Conservation (phyloP, 2,113 vertebrate genomes). For the Formicarius rufipectus region DNA sequence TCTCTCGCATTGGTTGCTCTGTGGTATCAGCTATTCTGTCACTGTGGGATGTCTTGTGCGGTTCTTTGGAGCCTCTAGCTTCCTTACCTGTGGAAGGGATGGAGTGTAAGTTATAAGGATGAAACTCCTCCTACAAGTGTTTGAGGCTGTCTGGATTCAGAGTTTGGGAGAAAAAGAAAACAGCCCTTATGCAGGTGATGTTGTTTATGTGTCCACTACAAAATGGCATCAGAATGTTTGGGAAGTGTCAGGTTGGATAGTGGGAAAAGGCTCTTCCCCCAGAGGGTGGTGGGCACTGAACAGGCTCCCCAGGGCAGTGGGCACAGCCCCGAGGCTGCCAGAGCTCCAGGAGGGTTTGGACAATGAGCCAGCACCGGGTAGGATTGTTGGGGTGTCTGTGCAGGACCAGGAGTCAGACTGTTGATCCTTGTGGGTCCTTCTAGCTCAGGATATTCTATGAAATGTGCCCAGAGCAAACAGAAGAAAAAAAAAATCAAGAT, state of each 20-base stretch:
- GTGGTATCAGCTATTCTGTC: neutral
- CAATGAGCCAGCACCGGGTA: neutral
- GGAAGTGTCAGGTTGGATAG: fast-evolving
- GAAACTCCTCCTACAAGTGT: fast-evolving
- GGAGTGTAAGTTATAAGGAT: fast-evolving
- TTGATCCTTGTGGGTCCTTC: fast-evolving
- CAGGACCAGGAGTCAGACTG: fast-evolving
- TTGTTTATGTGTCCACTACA: fast-evolving
- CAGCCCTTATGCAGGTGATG: fast-evolving
- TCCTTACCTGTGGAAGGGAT: fast-evolving
- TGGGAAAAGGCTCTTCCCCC: neutral
- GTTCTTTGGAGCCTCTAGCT: neutral
- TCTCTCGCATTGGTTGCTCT: fast-evolving
- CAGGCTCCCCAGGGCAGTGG: neutral
- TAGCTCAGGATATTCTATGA: neutral
- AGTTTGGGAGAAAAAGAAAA: neutral
- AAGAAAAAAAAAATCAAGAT: neutral
- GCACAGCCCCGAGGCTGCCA: neutral
- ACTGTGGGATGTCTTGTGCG: fast-evolving
- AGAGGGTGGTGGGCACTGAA: neutral
- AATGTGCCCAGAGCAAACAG: neutral
- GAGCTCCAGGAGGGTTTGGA: neutral
- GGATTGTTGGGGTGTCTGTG: neutral
- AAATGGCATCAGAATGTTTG: neutral
- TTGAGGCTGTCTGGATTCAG: neutral